These are phyloP conservation scores for Dendronephthya gigantea DNA, from an alignment of 64 coral and sea anemone genomes.

Conservation along the genomic window DNA sequence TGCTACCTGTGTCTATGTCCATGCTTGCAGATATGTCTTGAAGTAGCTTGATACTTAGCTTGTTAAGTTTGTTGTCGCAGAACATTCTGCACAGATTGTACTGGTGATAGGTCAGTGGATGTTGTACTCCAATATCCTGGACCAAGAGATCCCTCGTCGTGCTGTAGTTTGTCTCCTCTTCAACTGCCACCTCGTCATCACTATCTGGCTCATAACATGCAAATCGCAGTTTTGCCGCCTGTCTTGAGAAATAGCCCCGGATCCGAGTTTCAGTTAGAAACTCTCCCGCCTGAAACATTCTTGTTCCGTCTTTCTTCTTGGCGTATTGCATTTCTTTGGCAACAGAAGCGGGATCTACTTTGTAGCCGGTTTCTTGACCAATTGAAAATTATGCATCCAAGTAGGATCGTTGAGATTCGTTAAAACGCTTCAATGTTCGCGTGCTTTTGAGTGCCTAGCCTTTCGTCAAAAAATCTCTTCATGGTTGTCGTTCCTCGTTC, in stretches of 20 bases:
- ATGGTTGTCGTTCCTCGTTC: background rate
- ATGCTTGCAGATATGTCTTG: constrained; percentile 1
- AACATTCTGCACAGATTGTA: background rate
- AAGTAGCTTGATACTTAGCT: constrained; percentile 2
- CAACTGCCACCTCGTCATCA: background rate
- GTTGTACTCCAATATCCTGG: background rate
- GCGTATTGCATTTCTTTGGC: background rate
- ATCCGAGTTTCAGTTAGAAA: background rate
- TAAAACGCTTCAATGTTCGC: background rate
- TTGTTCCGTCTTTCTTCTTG: background rate
- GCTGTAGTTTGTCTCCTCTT: background rate
- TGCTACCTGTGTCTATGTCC: background rate
- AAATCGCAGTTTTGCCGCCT: background rate
- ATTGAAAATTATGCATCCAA: background rate
- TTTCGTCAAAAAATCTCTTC: background rate
- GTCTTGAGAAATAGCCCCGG: background rate
- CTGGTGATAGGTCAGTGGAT: background rate
- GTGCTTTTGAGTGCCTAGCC: background rate
- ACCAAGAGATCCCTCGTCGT: background rate
- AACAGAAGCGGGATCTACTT: background rate
- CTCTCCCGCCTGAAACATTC: background rate
- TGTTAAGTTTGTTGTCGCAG: background rate
- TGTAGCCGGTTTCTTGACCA: background rate
- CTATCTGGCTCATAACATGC: constrained; percentile 7
- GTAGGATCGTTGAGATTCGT: background rate